Base-by-base conservation (phyloP, 2,888 invertebrate genomes). In the Macrophya annulata region DNA sequence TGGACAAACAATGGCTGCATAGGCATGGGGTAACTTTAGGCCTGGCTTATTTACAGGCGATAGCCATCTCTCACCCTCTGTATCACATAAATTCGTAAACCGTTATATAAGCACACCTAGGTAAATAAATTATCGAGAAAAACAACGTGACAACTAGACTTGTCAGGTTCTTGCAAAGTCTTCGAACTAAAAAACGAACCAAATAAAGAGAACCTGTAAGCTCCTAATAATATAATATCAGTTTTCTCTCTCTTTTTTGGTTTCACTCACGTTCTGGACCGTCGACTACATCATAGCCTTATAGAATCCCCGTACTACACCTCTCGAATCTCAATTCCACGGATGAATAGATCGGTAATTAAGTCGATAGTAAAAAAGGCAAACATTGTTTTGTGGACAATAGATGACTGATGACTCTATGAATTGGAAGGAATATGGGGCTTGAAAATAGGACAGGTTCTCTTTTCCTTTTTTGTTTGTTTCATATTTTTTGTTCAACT, bases 11-110 rank as follows among this genome's bases (percentile, higher is more conserved):
- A 91, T 90, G 86, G 84, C 77, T 82, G 86, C 87, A 87, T 89
- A 87, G 88, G 85, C 87, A 79, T 87, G 87, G 76, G 87, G 88
- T 89, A 89, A 89, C 89, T 90, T 90, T 89, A 88, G 90, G 89
- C 89, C 88, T 88, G 88, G 86, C 90, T 91, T 90, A 90, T 90
- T 90, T 88, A 90, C 87, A 85, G 82, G 84, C 74, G 89, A 90
- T 90, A 89, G 86, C 76, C 83, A 90, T 90, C 90, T 89, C 37
- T 84, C 84, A 82, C 62, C 62, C 45, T 43, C 68, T 21, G 65
- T 87, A 65, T 85, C 65, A 77, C 74, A 74, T 74, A 74, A 74
- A 74, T 79, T 55, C 25, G 72, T 51, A 21, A 77, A 72, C 84
- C 55, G 55, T 82, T 81, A 55, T 55, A 48, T 25, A 48, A 9